Evolutionary conservation across 1,140 invertebrate species (phyloP), one percentile per base, ranked within the genome.

Genomic region (Papilio dardanus): DNA sequence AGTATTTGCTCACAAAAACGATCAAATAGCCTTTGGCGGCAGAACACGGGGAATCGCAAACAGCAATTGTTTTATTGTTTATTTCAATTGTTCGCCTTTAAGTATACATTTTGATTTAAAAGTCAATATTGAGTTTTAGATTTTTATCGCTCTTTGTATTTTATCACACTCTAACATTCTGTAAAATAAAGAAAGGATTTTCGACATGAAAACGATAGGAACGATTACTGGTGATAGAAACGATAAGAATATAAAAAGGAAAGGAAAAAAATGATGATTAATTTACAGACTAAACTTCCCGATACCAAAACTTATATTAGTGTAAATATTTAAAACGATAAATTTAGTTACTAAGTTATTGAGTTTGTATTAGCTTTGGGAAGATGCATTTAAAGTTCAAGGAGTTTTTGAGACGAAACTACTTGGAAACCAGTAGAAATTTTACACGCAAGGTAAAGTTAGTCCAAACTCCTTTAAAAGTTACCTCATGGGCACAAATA

Each of bases 11-110:
- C 24, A 14, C 24, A 16, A 28, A 24, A 62, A 62, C 12, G 24
- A 10, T 62, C 24, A 28, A 62, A 62, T 62, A 62, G 54, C 54
- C 54, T 62, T 12, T 28, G 54, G 54, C 54, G 54, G 54, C 50
- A 54, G 19, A 62, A 16, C 54, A 62, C 3, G 3, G 24, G 6
- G 24, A 30, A 62, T 62, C 24, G 12, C 54, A 62, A 62, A 50
- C 46, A 50, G 10, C 24, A 62, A 28, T 28, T 62, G 54, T 62
- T 62, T 62, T 14, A 62, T 12, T 62, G 24, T 62, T 54, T 54
- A 54, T 24, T 30, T 62, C 24, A 30, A 28, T 24, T 14, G 8
- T 58, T 28, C 54, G 12, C 54, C 12, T 30, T 62, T 28, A 62
- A 62, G 1, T 28, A 58, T 5, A 58, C 24, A 3, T 62, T 30